Base-by-base conservation (phyloP, 2,113 vertebrate genomes). In the Neodon shergylaensis region DNA sequence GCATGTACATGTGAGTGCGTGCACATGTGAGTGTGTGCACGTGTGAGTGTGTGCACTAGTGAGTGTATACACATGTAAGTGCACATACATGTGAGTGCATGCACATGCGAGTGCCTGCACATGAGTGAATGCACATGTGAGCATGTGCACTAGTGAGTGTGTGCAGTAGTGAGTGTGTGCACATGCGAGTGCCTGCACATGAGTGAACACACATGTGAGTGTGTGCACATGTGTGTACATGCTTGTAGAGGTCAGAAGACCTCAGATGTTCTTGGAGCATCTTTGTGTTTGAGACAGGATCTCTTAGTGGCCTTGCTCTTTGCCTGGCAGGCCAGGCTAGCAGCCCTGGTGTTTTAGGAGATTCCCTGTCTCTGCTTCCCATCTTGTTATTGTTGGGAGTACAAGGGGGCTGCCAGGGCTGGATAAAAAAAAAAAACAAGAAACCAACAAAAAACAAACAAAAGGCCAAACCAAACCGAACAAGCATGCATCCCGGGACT, bases 21-120 rank as follows among this genome's bases (percentile, higher is more conserved):
- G 49, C 49, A 52, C 49, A 0, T 13, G 49, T 52, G 2, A 52
- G 49, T 52, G 49, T 13, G 0, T 52, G 49, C 12, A 52, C 49
- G 0, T 52, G 11, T 52, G 9, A 52, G 49, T 52, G 49, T 0
- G 1, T 58, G 54, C 1, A 58, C 17, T 5, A 19, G 17, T 5
- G 4, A 58, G 17, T 58, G 66, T 0, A 0, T 49, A 9, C 1
- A 14, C 19, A 2, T 31, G 14, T 3, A 16, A 6, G 68, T 72
- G 65, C 8, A 0, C 9, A 3, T 7, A 13, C 17, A 22, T 17
- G n/a, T 31, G 24, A 83, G 13, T 10, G 3, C 1, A 0, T 58
- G 54, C 16, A 54, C 47, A 49, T 49, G 47, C 13, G 24, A 83
- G 13, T 10, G 3, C 1, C 0, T 58, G 54, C 16, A 54, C 47